A percentile compares a stretch with the other conserved stretches of the same genome.
phyloP scores from a whole-genome alignment of 2,888 invertebrate species.

The Lacanobia oleracea region DNA sequence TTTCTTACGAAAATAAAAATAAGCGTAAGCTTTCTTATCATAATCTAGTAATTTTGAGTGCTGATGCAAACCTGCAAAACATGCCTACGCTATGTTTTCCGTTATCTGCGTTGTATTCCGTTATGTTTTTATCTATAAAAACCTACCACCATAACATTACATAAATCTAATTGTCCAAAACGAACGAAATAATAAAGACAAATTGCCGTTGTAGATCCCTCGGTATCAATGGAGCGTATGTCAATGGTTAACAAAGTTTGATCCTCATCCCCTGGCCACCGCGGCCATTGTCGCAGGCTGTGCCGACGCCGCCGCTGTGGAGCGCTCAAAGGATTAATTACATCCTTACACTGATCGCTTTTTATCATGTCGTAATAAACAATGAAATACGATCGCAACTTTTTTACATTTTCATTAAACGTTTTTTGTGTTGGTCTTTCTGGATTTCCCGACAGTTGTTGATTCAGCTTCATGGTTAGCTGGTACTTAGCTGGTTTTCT shows the following conservation, averaged over 20 bases:
- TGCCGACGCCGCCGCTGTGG: constrained; percentile 24
- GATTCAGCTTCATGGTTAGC: not conserved
- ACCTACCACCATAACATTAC: not conserved
- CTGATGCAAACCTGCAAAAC: too few species aligned
- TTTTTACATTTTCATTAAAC: constrained; percentile 11
- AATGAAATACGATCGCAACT: constrained; percentile 14
- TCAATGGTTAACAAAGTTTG: constrained; percentile 54
- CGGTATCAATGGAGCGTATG: constrained; percentile 58
- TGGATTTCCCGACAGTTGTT: not conserved
- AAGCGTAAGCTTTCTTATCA: not conserved
- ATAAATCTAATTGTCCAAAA: constrained; percentile 4
- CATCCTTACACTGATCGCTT: constrained; percentile 37
- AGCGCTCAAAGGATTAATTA: constrained; percentile 59
- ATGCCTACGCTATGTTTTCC: too few species aligned
- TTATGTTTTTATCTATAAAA: not conserved
- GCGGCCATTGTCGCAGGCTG: constrained; percentile 25
- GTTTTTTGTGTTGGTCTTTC: not conserved
- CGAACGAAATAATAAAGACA: constrained; percentile 25
- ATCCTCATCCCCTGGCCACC: constrained; percentile 25
- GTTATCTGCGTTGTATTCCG: not conserved
- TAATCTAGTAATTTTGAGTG: too few species aligned
- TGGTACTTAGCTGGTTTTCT: not conserved
- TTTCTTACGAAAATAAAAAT: too few species aligned
- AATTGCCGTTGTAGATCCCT: constrained; percentile 28
- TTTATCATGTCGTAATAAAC: constrained; percentile 42